Conservation (phyloP, 2,113 vertebrate species). For the Lampris incognitus region DNA sequence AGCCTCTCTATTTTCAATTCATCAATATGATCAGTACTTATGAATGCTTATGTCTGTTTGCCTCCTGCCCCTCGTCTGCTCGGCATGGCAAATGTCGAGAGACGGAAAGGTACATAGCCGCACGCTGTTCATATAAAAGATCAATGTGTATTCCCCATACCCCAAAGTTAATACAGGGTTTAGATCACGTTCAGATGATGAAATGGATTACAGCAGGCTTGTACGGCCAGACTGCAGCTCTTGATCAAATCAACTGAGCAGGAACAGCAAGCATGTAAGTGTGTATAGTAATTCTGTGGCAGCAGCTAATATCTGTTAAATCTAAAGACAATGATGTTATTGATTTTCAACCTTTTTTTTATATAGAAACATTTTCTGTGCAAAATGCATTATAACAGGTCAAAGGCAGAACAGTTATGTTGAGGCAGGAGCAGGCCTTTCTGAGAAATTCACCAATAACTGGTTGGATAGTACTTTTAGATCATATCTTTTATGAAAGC, state of each 20-base stretch:
- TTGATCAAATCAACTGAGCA: constrained; percentile 37
- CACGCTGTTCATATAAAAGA: not conserved
- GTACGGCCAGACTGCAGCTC: constrained; percentile 17
- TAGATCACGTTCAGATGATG: not conserved
- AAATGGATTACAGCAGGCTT: constrained; percentile 31
- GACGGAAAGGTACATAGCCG: not conserved
- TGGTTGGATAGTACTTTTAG: no score
- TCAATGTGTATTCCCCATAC: constrained; percentile 25
- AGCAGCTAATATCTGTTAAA: not conserved
- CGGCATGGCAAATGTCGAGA: constrained; percentile 4
- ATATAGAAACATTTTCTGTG: no score
- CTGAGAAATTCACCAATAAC: no score
- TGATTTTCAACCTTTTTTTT: not conserved
- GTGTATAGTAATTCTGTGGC: not conserved
- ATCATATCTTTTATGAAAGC: no score
- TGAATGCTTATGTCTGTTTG: constrained; percentile 41
- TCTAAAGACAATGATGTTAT: not conserved
- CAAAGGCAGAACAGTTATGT: no score
- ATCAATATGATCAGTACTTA: constrained; percentile 37
- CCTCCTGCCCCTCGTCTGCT: not conserved
- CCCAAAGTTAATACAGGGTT: constrained; percentile 25
- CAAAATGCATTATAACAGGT: no score
- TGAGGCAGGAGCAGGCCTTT: no score
- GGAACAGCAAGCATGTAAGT: not conserved
- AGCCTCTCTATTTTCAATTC: constrained; percentile 23